These are phyloP conservation scores for Numenius phaeopus DNA, from an alignment of 2,797 vertebrate species.

Conservation along the genomic window DNA sequence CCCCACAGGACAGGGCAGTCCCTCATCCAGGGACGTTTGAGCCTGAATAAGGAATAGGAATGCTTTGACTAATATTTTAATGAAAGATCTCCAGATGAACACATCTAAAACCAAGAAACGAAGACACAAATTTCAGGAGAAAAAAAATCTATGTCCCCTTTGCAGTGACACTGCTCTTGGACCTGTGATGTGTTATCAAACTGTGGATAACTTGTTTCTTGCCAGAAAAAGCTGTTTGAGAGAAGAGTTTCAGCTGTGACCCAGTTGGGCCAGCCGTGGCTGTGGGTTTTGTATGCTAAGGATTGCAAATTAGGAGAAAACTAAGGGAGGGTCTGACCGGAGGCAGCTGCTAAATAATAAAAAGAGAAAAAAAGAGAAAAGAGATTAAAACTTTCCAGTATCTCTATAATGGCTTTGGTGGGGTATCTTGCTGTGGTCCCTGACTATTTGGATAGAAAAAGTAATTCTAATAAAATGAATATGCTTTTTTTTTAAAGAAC, in stretches of 20 bases:
- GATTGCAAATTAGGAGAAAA: neutral
- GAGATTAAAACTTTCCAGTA: neutral
- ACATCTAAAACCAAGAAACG: neutral
- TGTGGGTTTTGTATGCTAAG: neutral
- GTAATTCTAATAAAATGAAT: neutral
- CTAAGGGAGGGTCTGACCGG: neutral
- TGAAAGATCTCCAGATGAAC: neutral
- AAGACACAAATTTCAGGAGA: neutral
- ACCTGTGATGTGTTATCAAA: neutral
- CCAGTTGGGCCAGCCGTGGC: neutral
- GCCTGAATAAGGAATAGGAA: neutral
- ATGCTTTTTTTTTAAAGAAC: neutral
- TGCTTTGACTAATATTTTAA: neutral
- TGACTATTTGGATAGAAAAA: neutral
- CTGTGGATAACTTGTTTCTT: neutral
- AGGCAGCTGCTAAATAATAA: neutral
- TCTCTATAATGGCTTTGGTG: neutral
- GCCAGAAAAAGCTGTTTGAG: neutral
- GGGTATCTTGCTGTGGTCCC: neutral
- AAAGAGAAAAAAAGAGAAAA: neutral
- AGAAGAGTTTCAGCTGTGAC: neutral
- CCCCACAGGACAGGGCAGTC: fast-evolving
- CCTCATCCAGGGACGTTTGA: neutral
- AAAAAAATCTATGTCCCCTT: neutral
- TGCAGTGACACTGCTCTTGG: neutral